phyloP scores from a whole-genome alignment of 2,888 invertebrate species.

The Drosophila hawaiiensis region DNA sequence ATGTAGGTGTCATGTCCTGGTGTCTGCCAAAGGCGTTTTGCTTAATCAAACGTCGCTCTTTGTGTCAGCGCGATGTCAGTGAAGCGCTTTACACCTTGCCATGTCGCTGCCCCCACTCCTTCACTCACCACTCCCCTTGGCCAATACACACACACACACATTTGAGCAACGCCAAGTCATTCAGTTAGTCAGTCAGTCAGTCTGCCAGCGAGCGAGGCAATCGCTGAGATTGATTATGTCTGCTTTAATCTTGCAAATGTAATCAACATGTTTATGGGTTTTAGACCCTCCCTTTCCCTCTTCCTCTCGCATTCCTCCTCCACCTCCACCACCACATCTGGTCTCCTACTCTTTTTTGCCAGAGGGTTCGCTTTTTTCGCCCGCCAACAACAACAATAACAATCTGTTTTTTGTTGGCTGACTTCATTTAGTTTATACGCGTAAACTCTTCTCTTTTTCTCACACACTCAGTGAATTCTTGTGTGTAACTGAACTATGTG shows the following conservation, averaged over 20 bases:
- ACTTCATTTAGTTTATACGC: constrained; percentile 50
- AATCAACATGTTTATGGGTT: constrained; percentile 63
- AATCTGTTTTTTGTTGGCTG: constrained; percentile 40
- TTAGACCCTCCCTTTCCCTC: constrained; percentile 1
- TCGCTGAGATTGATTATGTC: constrained; percentile 73
- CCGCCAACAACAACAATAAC: constrained; percentile 17
- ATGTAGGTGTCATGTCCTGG: constrained; percentile 62
- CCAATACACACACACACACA: constrained; percentile 19
- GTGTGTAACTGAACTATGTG: constrained; percentile 6
- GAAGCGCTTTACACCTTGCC: constrained; percentile 59
- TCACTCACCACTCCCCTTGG: neutral
- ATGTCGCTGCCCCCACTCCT: constrained; percentile 7
- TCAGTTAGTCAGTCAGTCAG: constrained; percentile 38
- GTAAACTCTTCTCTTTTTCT: neutral
- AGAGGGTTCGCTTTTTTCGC: constrained; percentile 4
- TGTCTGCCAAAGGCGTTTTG: constrained; percentile 73
- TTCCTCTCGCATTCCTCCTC: neutral
- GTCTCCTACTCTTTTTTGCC: neutral
- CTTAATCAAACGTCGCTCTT: constrained; percentile 76
- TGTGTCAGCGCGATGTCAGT: constrained; percentile 72
- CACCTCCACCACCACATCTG: neutral
- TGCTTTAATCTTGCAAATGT: constrained; percentile 70
- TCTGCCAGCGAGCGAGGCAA: constrained; percentile 54
- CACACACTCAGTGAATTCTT: neutral
- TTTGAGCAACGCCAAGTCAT: constrained; percentile 40